Conservation (phyloP, 2,888 invertebrate genomes). For the Stictocephala bisonia region DNA sequence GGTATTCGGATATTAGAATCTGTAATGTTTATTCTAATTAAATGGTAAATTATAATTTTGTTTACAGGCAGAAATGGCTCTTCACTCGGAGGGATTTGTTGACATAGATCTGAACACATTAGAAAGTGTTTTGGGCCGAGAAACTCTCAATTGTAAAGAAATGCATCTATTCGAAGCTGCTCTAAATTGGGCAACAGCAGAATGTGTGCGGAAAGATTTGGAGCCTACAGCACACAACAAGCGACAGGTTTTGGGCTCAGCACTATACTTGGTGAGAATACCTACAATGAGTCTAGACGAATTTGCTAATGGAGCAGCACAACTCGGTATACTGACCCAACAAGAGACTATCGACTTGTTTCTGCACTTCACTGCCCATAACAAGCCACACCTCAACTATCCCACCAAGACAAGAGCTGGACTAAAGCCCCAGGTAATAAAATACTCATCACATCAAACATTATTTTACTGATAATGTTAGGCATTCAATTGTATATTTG, state of each 20-base stretch:
- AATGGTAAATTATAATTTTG: constrained; percentile 10
- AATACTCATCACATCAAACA: too few relatives aligned
- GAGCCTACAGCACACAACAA: constrained; percentile 82
- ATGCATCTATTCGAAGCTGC: constrained; percentile 91
- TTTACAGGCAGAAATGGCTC: constrained; percentile 92
- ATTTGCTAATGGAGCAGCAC: constrained; percentile 95
- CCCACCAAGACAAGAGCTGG: constrained; percentile 87
- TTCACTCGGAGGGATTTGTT: constrained; percentile 94
- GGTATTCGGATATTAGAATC: too few relatives aligned
- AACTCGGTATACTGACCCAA: constrained; percentile 89
- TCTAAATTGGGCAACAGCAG: constrained; percentile 92
- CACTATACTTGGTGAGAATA: constrained; percentile 89
- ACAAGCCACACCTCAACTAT: constrained; percentile 85
- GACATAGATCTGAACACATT: constrained; percentile 95
- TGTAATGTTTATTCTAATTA: background rate
- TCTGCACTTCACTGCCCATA: constrained; percentile 91
- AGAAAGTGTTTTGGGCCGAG: constrained; percentile 89
- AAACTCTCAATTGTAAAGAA: constrained; percentile 96
- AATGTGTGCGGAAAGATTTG: constrained; percentile 86
- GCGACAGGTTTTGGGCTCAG: constrained; percentile 78
- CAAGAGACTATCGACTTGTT: constrained; percentile 96
- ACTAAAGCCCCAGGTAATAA: constrained; percentile 87
- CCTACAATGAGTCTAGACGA: constrained; percentile 95
- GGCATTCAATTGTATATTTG: too few relatives aligned
- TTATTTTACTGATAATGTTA: too few relatives aligned